Evolutionary conservation across 2,113 vertebrate genomes (phyloP), one percentile per base, ranked within the genome.

Genomic region (Bucco capensis): DNA sequence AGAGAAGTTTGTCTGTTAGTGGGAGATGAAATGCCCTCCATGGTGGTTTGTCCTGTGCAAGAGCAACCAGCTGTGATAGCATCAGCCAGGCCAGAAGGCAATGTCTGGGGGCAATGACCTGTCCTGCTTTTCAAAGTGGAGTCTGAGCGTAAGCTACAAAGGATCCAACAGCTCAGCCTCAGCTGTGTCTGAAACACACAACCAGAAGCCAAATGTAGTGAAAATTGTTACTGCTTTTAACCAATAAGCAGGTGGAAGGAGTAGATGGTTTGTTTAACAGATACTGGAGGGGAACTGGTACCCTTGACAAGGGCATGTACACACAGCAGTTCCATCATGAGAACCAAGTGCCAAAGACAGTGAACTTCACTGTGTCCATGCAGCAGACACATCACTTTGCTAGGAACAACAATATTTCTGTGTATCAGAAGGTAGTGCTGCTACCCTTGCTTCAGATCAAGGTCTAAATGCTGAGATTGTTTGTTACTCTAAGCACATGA

Each of bases 401-500:
- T 23, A 27, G 4, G 14, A 58, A 73, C 22, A 62, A 33, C 51
- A 50, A 13, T 33, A 40, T 19, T 78, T 70, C 14, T 73, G 64
- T n/a, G 2, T 37, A 14, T 83, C 22, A 5, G 88, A 51, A 74
- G 24, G 14, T 66, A 27, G 33, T 78, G 70, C 74, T 54, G 66
- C 86, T 95, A 78, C 66, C 73, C 90, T 89, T 82, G 62, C 3
- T 82, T 40, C 74, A 82, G 71, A 94, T 58, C 81, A 95, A 92
- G 90, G 83, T 88, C 86, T 94, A 65, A 92, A 27, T 66, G 81
- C 70, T 84, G 80, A 61, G 51, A 76, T 90, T 94, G 83, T 93
- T 96, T 96, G 93, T 96, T 95, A 94, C 93, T 95, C 91, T 62
- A 22, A 89, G 94, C 93, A 96, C 95, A 92, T 15, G 83, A 93